Evolutionary conservation across 2,888 invertebrate genomes (phyloP).

Genomic region (Agonopterix alstromeriana): DNA sequence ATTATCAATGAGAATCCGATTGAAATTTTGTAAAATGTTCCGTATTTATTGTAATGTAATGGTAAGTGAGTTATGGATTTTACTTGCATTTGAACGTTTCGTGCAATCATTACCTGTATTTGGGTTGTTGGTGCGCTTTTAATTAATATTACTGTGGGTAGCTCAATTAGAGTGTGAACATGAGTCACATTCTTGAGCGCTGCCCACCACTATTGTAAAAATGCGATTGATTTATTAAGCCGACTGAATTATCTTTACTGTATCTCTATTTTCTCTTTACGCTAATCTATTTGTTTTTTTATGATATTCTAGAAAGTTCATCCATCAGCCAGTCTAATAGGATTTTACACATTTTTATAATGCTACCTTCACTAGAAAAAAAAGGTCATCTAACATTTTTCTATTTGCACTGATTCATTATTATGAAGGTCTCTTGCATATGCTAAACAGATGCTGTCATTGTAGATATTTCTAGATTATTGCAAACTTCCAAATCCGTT

Average conservation of each 20-base stretch:
- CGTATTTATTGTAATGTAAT: slow-evolving; percentile 11
- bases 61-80: slow-evolving; percentile 32
- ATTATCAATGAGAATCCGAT: too few species aligned
- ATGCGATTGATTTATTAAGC: slow-evolving; percentile 37
- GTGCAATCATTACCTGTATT: slow-evolving; percentile 58
- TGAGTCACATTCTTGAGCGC: slow-evolving; percentile 56
- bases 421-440: slow-evolving; percentile 29
- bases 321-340: not conserved
- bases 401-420: slow-evolving; percentile 40
- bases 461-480: too few species aligned
- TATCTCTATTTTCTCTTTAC: not conserved
- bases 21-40: not conserved
- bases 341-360: slow-evolving; percentile 10
- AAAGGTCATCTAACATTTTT: slow-evolving; percentile 31
- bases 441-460: too few species aligned
- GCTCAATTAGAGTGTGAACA: slow-evolving; percentile 72
- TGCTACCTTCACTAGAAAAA: slow-evolving; percentile 21
- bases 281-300: too few species aligned
- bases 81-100: slow-evolving; percentile 54
- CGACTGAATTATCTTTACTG: not conserved
- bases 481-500: too few species aligned
- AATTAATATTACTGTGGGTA: slow-evolving; percentile 67
- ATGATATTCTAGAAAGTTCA: too few species aligned
- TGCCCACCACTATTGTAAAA: slow-evolving; percentile 41
- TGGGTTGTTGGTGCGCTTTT: slow-evolving; percentile 55